A percentile compares a stretch with the other conserved stretches of the same genome.
Evolutionary conservation across 2,888 invertebrate species (phyloP).

Genomic region (Drosophila basisetae): DNA sequence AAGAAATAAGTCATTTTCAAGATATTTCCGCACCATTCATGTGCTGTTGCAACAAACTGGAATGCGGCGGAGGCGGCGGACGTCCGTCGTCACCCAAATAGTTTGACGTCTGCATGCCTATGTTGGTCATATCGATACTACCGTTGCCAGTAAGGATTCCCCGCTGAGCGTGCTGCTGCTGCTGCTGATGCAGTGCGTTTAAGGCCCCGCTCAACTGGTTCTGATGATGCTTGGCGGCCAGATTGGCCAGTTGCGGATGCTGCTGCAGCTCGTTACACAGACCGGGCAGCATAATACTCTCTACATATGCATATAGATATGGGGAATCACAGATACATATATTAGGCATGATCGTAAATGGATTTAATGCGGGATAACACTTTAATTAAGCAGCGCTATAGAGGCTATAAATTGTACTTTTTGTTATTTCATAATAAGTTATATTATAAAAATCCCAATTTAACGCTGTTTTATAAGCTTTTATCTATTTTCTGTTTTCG

Average conservation of each 20-base stretch:
- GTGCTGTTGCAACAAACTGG: conserved; percentile 91
- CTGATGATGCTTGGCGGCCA: conserved; percentile 81
- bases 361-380: not conserved
- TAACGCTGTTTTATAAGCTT: not conserved
- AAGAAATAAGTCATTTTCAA: conserved; percentile 27
- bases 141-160: conserved; percentile 75
- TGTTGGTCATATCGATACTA: conserved; percentile 74
- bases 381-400: not conserved
- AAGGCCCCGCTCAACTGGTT: conserved; percentile 75
- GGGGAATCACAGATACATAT: conserved; percentile 19
- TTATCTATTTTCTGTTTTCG: not conserved
- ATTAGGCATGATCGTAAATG: conserved; percentile 10
- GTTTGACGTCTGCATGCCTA: conserved; percentile 50
- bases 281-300: conserved; percentile 80
- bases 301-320: conserved; percentile 40
- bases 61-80: conserved; percentile 89
- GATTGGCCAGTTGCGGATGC: conserved; percentile 63
- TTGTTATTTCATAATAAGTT: not conserved
- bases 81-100: conserved; percentile 87
- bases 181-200: conserved; percentile 71
- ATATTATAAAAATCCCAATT: not conserved
- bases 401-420: not conserved
- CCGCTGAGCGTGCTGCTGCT: conserved; percentile 46
- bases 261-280: conserved; percentile 70
- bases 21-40: conserved; percentile 72